These are phyloP conservation scores for Pterostichus niger DNA, from an alignment of 2,888 invertebrate genomes.

Conservation along the genomic window DNA sequence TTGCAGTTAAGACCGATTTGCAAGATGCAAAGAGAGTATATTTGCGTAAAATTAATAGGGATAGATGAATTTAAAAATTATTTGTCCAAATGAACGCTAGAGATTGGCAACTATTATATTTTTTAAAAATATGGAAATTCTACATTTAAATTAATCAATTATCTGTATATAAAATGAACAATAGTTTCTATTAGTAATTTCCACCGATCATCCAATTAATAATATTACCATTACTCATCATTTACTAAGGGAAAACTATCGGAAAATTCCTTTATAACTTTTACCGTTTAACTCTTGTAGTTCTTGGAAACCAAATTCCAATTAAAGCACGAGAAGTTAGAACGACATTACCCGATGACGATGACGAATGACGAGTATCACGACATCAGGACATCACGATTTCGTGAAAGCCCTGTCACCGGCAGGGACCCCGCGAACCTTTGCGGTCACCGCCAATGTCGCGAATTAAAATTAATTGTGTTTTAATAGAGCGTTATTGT, in stretches of 20 bases:
- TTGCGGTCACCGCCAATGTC: constrained; percentile 60
- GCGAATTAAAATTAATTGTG: constrained; percentile 63
- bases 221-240: neutral
- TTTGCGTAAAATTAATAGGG: neutral
- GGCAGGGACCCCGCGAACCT: constrained; percentile 40
- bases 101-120: no score
- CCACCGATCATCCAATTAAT: neutral
- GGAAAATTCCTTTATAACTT: constrained; percentile 40
- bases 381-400: constrained; percentile 35
- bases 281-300: constrained; percentile 14
- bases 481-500: constrained; percentile 56
- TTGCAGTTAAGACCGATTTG: no score
- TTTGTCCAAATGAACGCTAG: no score
- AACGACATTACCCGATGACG: neutral
- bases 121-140: no score
- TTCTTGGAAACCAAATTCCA: constrained; percentile 55
- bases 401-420: constrained; percentile 27
- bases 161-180: neutral
- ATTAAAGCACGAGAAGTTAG: constrained; percentile 18
- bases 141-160: neutral
- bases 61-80: no score
- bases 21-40: no score
- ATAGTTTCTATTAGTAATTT: neutral
- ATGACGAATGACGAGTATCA: constrained; percentile 23
- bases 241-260: neutral